These are phyloP conservation scores for Orchesella flavescens DNA, from an alignment of 2,888 invertebrate species.

Conservation along the genomic window DNA sequence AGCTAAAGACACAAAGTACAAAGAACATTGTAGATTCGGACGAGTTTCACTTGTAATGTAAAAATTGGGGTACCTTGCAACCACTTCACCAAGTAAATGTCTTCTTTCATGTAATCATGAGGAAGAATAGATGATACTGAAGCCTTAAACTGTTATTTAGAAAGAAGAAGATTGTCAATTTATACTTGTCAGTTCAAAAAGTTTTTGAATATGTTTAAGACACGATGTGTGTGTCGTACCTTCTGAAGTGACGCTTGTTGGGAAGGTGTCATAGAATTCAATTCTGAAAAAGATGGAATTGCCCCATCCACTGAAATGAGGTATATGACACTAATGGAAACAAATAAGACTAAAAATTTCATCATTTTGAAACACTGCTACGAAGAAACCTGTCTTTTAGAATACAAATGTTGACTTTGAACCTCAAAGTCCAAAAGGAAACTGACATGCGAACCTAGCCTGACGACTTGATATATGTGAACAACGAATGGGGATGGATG, in stretches of 20 bases:
- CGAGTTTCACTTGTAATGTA: too few relatives aligned
- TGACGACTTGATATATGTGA: too few relatives aligned
- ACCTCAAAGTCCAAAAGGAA: not conserved
- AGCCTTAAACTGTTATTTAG: conserved; percentile 18
- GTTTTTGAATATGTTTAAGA: not conserved
- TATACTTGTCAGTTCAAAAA: not conserved
- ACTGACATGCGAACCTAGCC: not conserved
- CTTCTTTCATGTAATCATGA: conserved; percentile 40
- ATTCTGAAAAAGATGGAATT: conserved; percentile 12
- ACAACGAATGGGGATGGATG: too few relatives aligned
- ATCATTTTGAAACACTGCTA: not conserved
- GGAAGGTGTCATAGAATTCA: conserved; percentile 28
- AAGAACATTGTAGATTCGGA: too few relatives aligned
- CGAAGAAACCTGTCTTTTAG: not conserved
- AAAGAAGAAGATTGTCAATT: not conserved
- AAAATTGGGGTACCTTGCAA: conserved; percentile 25
- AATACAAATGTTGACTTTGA: not conserved
- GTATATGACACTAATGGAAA: not conserved
- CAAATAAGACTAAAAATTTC: conserved; percentile 16
- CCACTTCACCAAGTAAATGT: conserved; percentile 54
- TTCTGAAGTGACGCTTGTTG: conserved; percentile 42
- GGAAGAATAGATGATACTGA: conserved; percentile 28
- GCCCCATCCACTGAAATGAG: conserved; percentile 10
- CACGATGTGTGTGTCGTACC: conserved; percentile 7
- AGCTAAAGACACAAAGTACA: too few relatives aligned